Evolutionary conservation across 2,888 invertebrate genomes (phyloP), one percentile per base, ranked within the genome.

Genomic region (Conomelus anceps): DNA sequence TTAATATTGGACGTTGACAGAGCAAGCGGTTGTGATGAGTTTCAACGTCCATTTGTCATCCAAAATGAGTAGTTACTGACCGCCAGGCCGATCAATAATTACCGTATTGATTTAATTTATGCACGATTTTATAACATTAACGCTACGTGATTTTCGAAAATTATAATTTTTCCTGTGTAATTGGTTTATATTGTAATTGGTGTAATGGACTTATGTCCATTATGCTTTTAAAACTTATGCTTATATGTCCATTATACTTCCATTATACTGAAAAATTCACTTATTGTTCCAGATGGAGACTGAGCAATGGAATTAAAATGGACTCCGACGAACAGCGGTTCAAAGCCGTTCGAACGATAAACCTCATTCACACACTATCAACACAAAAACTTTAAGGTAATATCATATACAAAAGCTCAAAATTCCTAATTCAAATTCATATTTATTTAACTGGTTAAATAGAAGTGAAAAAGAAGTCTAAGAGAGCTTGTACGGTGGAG

Each of bases 221-320:
- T n/a, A n/a, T n/a, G n/a, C n/a, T n/a, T n/a, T n/a, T n/a, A n/a
- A n/a, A n/a, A n/a, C n/a, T n/a, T n/a, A n/a, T n/a, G n/a, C n/a
- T n/a, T n/a, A n/a, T n/a, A n/a, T n/a, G n/a, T n/a, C n/a, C n/a
- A n/a, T n/a, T n/a, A n/a, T n/a, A n/a, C n/a, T n/a, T n/a, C n/a
- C n/a, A n/a, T n/a, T n/a, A n/a, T n/a, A n/a, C n/a, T n/a, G n/a
- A n/a, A n/a, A n/a, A n/a, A n/a, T n/a, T n/a, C n/a, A n/a, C n/a
- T 24, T 22, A 34, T 84, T 89, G 86, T 91, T 91, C 3, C 89
- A 91, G 90, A 90, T 90, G 90, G 90, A 90, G 89, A 86, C 89
- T 90, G 90, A 90, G 86, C 87, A 88, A 84, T 63, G 63, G 63
- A 63, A 63, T 63, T 63, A 63, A 63, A 63, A 63, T 63, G 63